Evolutionary conservation across 2,797 vertebrate genomes (phyloP).

Genomic region (Microchirus variegatus): DNA sequence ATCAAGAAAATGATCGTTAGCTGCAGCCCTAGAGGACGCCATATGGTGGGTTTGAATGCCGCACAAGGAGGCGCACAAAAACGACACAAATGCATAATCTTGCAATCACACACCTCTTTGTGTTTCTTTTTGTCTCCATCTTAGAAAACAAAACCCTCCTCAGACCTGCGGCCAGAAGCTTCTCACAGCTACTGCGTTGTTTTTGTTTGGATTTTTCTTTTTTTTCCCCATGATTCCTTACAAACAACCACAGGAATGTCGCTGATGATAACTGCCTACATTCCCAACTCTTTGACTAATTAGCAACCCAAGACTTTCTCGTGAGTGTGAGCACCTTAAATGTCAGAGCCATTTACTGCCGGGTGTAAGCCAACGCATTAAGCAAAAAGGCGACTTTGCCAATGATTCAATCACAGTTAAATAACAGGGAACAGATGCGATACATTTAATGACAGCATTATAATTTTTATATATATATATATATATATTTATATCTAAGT

Average conservation of each 20-base stretch:
- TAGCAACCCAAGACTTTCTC: conserved; percentile 14
- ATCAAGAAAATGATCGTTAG: too few relatives aligned
- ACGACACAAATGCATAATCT: conserved; percentile 30
- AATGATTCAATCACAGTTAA: conserved; percentile 52
- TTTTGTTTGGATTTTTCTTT: conserved; percentile 14
- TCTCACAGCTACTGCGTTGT: conserved; percentile 3
- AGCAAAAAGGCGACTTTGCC: conserved; percentile 29
- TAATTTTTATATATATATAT: not conserved
- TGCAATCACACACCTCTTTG: conserved; percentile 25
- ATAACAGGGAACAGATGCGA: conserved; percentile 53
- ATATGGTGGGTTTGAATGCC: not conserved
- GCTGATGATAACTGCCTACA: conserved; percentile 2
- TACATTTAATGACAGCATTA: conserved; percentile 47
- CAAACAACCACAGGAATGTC: conserved; percentile 14
- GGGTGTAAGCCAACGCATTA: conserved; percentile 31
- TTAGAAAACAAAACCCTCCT: conserved; percentile 3
- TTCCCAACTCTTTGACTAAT: conserved; percentile 3
- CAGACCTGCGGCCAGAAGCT: conserved; percentile 6
- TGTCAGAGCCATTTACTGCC: conserved; percentile 11
- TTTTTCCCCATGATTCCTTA: conserved; percentile 4
- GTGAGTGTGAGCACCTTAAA: conserved; percentile 8
- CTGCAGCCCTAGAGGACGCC: too few relatives aligned
- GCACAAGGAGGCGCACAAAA: conserved; percentile 25
- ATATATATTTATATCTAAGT: conserved; percentile 18
- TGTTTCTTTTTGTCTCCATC: not conserved